Conservation (phyloP, 2,797 vertebrate genomes). For the Apogon talboti region DNA sequence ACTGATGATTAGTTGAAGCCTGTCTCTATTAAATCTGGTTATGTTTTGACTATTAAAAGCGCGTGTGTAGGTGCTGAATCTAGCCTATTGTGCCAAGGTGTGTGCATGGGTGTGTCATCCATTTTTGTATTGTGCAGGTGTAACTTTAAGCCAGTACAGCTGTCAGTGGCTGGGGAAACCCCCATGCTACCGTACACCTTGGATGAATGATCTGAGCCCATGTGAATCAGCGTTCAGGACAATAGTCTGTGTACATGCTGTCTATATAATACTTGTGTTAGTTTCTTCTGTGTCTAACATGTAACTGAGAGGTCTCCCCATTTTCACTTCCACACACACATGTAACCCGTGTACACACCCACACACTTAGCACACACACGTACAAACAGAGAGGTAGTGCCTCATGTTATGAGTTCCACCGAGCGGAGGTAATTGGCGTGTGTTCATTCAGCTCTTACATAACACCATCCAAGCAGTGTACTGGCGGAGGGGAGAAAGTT, state of each 20-base stretch:
- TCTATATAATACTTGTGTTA: constrained; percentile 23
- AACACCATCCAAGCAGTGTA: constrained; percentile 64
- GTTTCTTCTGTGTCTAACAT: constrained; percentile 39
- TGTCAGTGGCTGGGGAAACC: constrained; percentile 54
- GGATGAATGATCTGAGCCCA: constrained; percentile 48
- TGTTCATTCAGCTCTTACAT: constrained; percentile 73
- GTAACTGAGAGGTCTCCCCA: constrained; percentile 39
- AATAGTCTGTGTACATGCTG: constrained; percentile 37
- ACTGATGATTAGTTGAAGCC: not conserved
- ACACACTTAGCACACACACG: constrained; percentile 27
- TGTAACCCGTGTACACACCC: constrained; percentile 17
- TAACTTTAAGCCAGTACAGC: constrained; percentile 51
- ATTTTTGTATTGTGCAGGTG: constrained; percentile 45
- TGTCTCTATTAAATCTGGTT: constrained; percentile 5
- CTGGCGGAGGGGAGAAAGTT: constrained; percentile 72
- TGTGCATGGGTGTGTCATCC: constrained; percentile 37
- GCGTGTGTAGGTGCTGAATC: not conserved
- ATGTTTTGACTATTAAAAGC: not conserved
- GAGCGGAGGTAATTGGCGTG: constrained; percentile 74
- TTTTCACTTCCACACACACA: constrained; percentile 43
- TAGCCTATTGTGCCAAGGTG: constrained; percentile 18
- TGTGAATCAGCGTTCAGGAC: constrained; percentile 46
- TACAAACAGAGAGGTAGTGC: constrained; percentile 28
- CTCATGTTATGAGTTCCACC: constrained; percentile 66
- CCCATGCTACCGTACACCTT: constrained; percentile 52